Evolutionary conservation across 2,113 vertebrate genomes (phyloP), one percentile per base, ranked within the genome.

Genomic region (Anarhynchus alexandrinus): DNA sequence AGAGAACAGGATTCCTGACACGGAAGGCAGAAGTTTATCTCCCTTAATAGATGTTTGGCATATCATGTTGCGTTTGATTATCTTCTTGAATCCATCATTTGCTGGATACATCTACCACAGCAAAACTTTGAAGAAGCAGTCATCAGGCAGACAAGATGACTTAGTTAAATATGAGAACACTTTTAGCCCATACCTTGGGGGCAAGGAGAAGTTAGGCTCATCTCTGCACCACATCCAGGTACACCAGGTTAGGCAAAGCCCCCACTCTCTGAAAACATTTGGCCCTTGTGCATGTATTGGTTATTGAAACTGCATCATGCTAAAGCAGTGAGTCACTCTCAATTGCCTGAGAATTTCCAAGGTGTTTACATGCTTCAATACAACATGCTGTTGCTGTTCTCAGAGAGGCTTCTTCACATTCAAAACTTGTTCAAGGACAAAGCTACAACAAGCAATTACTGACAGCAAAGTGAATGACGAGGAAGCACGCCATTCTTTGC

Each of bases 341-440:
- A 13, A 69, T 15, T 65, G 85, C 47, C 82, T 1, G 6, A 74
- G 64, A 88, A 54, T 38, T 92, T 88, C 78, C 84, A 88, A 80
- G 72, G 86, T 3, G 5, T 88, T 97, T 80, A 94, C 66, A 66
- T 14, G 16, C 82, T 90, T 76, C 55, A 77, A 11, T 58, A 79
- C 59, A 91, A 58, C 23, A 61, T 38, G 57, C 69, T 90, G 73
- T 54, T 78, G 91, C 86, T 79, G 30, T 72, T 91, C 82, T 84
- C 65, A 57, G 54, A 88, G 92, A 96, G 51, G 43, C 40, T 92
- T 95, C 84, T 95, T 97, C 95, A 69, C 93, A 93, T 93, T 94
- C 86, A 88, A 94, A 93, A 95, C 82, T 61, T 74, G 66, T 67
- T 96, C 94, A 98, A 98, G 97, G 96, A 92, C 94, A 95, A 93